Conservation (phyloP, 2,113 vertebrate species). For the Nymphicus hollandicus region DNA sequence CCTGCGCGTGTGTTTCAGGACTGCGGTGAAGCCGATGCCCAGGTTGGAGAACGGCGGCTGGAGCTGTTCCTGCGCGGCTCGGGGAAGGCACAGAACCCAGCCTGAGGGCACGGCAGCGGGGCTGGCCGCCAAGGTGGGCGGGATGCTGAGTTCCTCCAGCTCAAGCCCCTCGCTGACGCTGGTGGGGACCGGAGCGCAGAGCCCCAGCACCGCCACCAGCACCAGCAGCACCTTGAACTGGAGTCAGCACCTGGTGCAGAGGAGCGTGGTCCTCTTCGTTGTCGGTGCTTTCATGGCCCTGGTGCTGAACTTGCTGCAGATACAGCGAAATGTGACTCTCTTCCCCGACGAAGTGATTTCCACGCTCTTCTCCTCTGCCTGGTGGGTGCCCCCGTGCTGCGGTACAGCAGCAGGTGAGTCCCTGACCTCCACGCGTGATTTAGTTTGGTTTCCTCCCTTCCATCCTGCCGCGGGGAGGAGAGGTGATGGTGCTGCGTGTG, state of each 20-base stretch:
- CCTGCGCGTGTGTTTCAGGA: not conserved
- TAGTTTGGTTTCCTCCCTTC: no score
- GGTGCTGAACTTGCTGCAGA: constrained; percentile 94
- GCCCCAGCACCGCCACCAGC: not conserved
- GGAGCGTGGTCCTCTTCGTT: constrained; percentile 90
- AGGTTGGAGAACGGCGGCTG: constrained; percentile 83
- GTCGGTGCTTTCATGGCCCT: constrained; percentile 92
- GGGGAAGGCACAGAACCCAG: constrained; percentile 65
- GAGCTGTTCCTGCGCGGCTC: constrained; percentile 80
- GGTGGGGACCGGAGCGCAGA: not conserved
- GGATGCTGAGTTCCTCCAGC: constrained; percentile 60
- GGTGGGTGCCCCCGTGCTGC: constrained; percentile 97
- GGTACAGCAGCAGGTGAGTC: constrained; percentile 94
- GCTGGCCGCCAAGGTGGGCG: constrained; percentile 76
- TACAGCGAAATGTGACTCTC: constrained; percentile 90
- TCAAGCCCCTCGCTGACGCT: not conserved
- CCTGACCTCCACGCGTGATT: not conserved
- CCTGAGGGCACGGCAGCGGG: constrained; percentile 61
- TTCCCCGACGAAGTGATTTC: constrained; percentile 93
- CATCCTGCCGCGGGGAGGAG: not conserved
- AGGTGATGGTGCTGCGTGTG: not conserved
- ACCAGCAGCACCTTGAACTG: constrained; percentile 62
- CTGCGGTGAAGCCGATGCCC: constrained; percentile 78
- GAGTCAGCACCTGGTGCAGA: constrained; percentile 82
- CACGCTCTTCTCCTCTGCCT: constrained; percentile 92